Conservation (phyloP, 2,888 invertebrate species). For the Hybos culiciformis region DNA sequence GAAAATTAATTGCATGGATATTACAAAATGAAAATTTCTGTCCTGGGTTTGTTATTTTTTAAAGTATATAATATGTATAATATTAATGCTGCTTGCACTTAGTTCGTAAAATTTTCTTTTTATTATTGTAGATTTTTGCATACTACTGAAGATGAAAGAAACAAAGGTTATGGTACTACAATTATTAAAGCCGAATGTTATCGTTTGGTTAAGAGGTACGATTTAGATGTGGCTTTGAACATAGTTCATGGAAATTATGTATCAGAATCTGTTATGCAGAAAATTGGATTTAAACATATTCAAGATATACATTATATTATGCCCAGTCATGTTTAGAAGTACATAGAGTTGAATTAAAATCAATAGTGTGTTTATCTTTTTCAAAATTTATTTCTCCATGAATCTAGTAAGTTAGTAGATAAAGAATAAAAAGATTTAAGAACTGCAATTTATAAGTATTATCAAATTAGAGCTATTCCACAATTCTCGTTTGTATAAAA, state of each 20-base stretch:
- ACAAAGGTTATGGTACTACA: slow-evolving; percentile 11
- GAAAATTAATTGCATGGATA: slow-evolving; percentile 12
- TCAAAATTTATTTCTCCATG: too few species aligned
- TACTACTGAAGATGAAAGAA: slow-evolving; percentile 8
- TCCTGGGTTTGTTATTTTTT: too few species aligned
- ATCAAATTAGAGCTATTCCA: too few species aligned
- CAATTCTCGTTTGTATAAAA: too few species aligned
- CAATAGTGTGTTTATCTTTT: too few species aligned
- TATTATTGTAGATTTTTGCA: slow-evolving; percentile 9
- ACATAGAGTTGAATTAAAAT: too few species aligned
- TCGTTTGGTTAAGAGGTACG: slow-evolving; percentile 7
- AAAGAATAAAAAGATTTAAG: too few species aligned
- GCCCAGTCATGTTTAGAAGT: too few species aligned
- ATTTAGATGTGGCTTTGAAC: slow-evolving; percentile 10
- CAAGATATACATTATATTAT: slow-evolving; percentile 3
- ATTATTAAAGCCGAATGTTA: slow-evolving; percentile 10
- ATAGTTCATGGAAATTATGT: slow-evolving; percentile 8
- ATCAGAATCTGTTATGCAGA: slow-evolving; percentile 6
- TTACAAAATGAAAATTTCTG: slow-evolving; percentile 11
- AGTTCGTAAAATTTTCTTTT: background rate
- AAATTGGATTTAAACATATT: slow-evolving; percentile 7
- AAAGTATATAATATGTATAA: background rate
- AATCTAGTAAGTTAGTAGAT: too few species aligned
- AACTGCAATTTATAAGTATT: too few species aligned
- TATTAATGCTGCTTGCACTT: background rate